Base-by-base conservation (phyloP, 2,888 invertebrate genomes). In the Macrophya annulata region DNA sequence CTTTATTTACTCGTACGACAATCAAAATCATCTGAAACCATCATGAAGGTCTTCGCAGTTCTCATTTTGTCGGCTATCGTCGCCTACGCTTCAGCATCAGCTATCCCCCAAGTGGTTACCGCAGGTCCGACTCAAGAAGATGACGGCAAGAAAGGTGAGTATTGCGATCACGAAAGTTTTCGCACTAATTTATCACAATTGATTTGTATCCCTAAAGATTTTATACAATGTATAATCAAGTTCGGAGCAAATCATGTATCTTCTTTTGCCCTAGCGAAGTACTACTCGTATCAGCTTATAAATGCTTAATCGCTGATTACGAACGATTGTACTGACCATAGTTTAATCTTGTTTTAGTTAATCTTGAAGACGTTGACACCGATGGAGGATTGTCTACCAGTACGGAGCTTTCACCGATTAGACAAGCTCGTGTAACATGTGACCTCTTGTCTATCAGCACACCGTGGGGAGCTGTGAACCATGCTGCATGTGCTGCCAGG, bases 401-500 rank as follows among this genome's bases (percentile, higher is more conserved):
- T 21, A 4, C 40, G 21, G 82, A 62, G 10, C 62, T 81, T 31
- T 31, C 65, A 17, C 59, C 77, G 31, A 84, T 82, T 31, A 86
- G 87, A 84, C 71, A 84, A 4, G 85, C 85, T 21, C 88, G 88
- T 37, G 48, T 88, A 1, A 88, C 90, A 10, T 90, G 90, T 68
- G 90, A 90, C 43, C 68, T 90, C 9, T 82, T 89, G 12, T 90
- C 90, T 1, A 88, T 87, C 85, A 71, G 82, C 31, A 87, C 89
- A 12, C 9, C 86, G 15, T 88, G 88, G 88, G 31, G 88, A 1
- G 87, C 76, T 4, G 21, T 87, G 0, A 89, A 88, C 83, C 87
- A 90, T 51, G 82, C 88, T 21, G 88, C 86, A 4, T 90, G 90
- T 62, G 89, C 89, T 15, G 55, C 85, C 4, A 88, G 86, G 74